Evolutionary conservation across 2,888 invertebrate genomes (phyloP).

Genomic region (Microchrysa polita): DNA sequence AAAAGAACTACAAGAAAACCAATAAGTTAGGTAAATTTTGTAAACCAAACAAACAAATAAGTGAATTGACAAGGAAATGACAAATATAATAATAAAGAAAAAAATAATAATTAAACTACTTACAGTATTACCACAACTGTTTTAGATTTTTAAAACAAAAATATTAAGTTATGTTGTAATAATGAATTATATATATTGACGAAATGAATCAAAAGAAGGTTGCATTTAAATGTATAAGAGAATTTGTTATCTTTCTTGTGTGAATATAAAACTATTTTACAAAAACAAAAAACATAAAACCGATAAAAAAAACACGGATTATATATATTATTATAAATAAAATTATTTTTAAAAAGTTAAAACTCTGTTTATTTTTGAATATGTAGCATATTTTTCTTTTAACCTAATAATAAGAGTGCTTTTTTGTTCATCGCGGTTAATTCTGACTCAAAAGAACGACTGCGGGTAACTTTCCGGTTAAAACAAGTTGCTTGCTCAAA

Average conservation of each 20-base stretch:
- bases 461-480: too few species aligned
- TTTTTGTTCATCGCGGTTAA: too few species aligned
- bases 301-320: not conserved
- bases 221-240: constrained; percentile 5
- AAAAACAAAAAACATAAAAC: not conserved
- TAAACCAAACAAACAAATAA: not conserved
- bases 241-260: constrained; percentile 6
- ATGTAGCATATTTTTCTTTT: too few species aligned
- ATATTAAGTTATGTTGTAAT: not conserved
- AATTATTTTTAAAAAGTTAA: constrained; percentile 9
- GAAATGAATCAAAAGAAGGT: constrained; percentile 1
- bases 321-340: constrained; percentile 11
- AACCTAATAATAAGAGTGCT: too few species aligned
- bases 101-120: not conserved
- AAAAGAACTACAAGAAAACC: too few species aligned
- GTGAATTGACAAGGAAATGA: not conserved
- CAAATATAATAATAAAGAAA: not conserved
- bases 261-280: constrained; percentile 2
- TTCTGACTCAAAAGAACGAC: too few species aligned
- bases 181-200: not conserved
- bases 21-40: not conserved
- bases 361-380: not conserved
- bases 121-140: not conserved
- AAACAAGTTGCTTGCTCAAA: too few species aligned
- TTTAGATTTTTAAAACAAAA: constrained; percentile 1